Base-by-base conservation (phyloP, 2,888 invertebrate genomes). In the Sericinus montela region DNA sequence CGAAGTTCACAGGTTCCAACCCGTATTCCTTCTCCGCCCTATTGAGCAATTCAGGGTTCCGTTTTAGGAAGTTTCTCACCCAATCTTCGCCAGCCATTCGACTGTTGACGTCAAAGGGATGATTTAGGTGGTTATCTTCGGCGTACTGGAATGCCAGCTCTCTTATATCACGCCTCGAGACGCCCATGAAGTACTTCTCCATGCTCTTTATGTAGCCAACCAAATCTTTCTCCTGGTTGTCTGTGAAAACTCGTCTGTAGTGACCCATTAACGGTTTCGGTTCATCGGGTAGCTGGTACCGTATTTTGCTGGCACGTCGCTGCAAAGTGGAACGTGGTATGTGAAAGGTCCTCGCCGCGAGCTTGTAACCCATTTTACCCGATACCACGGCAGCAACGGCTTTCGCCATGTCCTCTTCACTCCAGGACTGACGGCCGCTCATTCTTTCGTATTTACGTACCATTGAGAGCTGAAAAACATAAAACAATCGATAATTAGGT, bases 381-480 rank as follows among this genome's bases (percentile, higher is more conserved):
- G 86, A 84, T 7, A 88, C 85, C 15, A 88, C 88, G 45, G 88
- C 87, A 15, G 80, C 85, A n/a, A 88, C 88, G 13, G 88, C 88
- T 59, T 75, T 80, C 41, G 88, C 86, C 88, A 88, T 88, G 51
- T 88, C 88, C 55, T 85, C 85, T 59, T 88, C 88, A 56, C 73
- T 88, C 88, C 88, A 88, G 53, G 86, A 81, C 75, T 87, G 88
- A 53, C 88, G 82, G 52, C 88, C 88, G 60, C 86, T 87, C 78
- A 87, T 81, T 65, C 88, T 85, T 66, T 88, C 88, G 80, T 88
- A 88, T 72, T 84, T 86, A 59, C 88, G 77, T 64, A 88, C 88
- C 88, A 88, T 88, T 72, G 65, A 78, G 67, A 59, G 75, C 86
- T 87, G 85, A 45, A 81, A 86, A 54, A 37, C 51, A 51, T 52